These are phyloP conservation scores for Chauna torquata DNA, from an alignment of 2,113 vertebrate genomes.

Conservation along the genomic window DNA sequence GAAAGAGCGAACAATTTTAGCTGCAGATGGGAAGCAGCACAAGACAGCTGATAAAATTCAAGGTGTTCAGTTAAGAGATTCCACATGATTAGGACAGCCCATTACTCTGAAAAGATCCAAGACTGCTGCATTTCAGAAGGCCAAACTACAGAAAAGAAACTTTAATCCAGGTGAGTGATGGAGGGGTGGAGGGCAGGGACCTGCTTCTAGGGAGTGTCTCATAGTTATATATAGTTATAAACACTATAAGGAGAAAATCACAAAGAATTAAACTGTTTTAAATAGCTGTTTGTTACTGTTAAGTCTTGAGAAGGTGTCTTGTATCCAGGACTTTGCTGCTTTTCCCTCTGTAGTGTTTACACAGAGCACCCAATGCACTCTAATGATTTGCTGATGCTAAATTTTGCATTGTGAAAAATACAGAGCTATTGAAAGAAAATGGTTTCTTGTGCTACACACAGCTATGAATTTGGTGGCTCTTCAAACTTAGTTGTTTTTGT, in stretches of 20 bases:
- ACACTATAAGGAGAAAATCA: neutral
- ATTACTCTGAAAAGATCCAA: neutral
- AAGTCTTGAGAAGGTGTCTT: neutral
- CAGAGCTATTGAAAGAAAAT: neutral
- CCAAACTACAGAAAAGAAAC: neutral
- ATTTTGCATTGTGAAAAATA: neutral
- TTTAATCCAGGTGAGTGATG: neutral
- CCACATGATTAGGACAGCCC: neutral
- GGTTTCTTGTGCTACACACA: neutral
- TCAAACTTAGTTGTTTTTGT: neutral
- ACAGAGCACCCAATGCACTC: neutral
- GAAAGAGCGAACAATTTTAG: neutral
- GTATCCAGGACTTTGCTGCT: neutral
- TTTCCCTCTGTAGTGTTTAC: neutral
- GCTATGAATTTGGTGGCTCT: neutral
- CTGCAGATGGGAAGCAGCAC: neutral
- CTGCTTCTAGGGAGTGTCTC: neutral
- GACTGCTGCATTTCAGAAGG: neutral
- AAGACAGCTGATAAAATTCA: neutral
- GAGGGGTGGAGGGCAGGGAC: neutral
- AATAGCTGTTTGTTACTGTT: neutral
- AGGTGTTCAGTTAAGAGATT: neutral
- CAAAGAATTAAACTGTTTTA: neutral
- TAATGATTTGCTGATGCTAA: neutral
- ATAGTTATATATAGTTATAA: neutral